Evolutionary conservation across 1,140 invertebrate species (phyloP), one percentile per base, ranked within the genome.

Genomic region (Hydropsyche tenuis): DNA sequence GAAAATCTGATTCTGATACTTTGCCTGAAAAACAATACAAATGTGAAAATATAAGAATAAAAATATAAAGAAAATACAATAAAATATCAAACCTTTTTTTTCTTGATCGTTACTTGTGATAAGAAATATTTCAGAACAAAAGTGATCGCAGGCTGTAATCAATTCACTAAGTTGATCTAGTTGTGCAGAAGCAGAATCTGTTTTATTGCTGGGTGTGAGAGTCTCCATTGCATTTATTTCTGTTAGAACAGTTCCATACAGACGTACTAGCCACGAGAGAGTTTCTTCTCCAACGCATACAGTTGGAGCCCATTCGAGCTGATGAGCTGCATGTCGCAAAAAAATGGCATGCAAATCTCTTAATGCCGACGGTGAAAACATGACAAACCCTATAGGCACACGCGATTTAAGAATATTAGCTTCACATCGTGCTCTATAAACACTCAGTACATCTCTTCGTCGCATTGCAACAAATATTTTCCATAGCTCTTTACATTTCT

Each of bases 391-490:
- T 0, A 20, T 16, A 11, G 75, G 68, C 9, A 77, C 9, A 4
- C 56, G 42, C 14, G 69, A 18, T 18, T 69, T 20, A 14, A 77
- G 56, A 9, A 70, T 69, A 14, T 56, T 64, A 7, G 46, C 75
- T 78, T 83, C 6, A 68, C 76, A 71, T 82, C 82, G 43, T 79
- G 80, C 60, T 81, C 81, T 86, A 87, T 88, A 20, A 84, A 86
- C 53, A 86, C 82, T 14, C 84, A 82, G 71, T 82, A 84, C 74
- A 86, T 80, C 1, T 88, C 83, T 0, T 82, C 78, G 51, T 87
- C 80, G 18, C 91, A 79, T 74, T 90, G 88, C 1, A 81, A 79
- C 20, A 85, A 85, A 78, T 1, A 70, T 70, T 9, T 46, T 45
- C 73, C 73, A 77, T 16, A 74, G 23, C 64, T 74, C 72, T 20